Evolutionary conservation across 53 echinoderm and acorn worm species (phyloP).

Genomic region (Mesocentrotus franciscanus): DNA sequence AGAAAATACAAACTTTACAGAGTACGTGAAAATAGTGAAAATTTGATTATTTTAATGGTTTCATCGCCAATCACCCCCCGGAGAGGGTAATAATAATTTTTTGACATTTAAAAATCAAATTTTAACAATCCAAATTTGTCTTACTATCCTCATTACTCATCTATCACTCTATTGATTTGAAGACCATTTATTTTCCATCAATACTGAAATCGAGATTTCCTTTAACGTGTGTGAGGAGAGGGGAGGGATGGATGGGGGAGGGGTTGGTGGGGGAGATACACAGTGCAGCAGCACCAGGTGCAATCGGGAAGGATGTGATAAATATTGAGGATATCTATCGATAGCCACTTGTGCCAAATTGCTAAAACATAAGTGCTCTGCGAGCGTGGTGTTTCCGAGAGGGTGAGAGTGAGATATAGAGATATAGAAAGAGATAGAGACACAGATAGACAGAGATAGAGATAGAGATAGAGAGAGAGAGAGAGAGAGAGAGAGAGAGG

Average conservation of each 20-base stretch:
- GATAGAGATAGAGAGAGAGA: not conserved
- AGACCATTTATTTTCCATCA: no score
- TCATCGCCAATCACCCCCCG: not conserved
- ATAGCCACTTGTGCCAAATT: constrained; percentile 55
- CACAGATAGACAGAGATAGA: not conserved
- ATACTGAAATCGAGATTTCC: no score
- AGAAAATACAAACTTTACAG: not conserved
- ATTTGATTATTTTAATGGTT: not conserved
- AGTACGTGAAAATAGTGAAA: not conserved
- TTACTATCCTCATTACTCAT: no score
- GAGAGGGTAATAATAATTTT: not conserved
- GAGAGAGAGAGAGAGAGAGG: not conserved
- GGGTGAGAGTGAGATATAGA: not conserved
- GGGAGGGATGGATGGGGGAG: not conserved
- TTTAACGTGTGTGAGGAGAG: not conserved
- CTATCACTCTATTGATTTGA: no score
- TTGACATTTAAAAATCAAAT: no score
- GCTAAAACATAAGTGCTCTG: constrained; percentile 41
- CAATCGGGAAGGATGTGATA: constrained; percentile 17
- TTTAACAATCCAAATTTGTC: no score
- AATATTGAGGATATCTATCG: constrained; percentile 46
- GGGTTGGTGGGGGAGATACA: not conserved
- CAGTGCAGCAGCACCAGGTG: constrained; percentile 47
- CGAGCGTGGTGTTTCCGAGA: not conserved
- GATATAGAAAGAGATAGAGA: constrained; percentile 29